Conservation (phyloP, 2,888 invertebrate genomes). For the Yponomeuta sedellus region DNA sequence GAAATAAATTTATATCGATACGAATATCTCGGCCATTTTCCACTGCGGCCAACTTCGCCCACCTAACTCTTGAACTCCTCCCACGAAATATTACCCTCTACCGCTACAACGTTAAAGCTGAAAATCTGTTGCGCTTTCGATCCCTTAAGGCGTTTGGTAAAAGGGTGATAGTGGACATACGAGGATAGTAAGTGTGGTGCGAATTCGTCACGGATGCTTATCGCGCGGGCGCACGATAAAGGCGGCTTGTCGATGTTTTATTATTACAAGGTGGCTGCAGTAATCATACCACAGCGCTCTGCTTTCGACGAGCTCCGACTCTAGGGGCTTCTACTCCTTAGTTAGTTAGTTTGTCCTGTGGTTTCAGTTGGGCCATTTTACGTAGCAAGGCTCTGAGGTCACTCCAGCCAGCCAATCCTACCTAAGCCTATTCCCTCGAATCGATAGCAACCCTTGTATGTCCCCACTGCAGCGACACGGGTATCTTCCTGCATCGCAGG, state of each 20-base stretch:
- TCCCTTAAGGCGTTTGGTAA: constrained; percentile 25
- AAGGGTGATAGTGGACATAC: constrained; percentile 30
- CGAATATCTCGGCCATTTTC: constrained; percentile 55
- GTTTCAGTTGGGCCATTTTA: no score
- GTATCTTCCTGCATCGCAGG: no score
- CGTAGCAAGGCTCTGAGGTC: no score
- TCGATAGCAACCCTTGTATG: no score
- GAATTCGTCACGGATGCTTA: constrained; percentile 75
- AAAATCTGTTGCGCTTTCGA: constrained; percentile 20
- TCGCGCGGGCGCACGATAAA: constrained; percentile 69
- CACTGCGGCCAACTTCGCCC: constrained; percentile 14
- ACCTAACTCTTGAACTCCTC: not conserved
- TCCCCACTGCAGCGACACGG: no score
- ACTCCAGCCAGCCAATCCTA: no score
- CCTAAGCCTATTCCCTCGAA: no score
- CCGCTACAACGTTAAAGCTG: not conserved
- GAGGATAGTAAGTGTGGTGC: constrained; percentile 55
- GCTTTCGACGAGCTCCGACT: constrained; percentile 45
- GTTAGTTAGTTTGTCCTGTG: no score
- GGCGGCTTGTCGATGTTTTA: constrained; percentile 67
- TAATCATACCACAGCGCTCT: constrained; percentile 54
- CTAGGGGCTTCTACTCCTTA: constrained; percentile 19
- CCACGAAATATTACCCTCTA: not conserved
- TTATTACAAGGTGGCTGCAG: constrained; percentile 53
- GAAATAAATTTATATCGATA: constrained; percentile 66